A percentile compares a stretch with the other conserved stretches of the same genome.
These are phyloP conservation scores for Tetrapedia diversipes DNA, from an alignment of 2,888 invertebrate species.

Conservation along the genomic window DNA sequence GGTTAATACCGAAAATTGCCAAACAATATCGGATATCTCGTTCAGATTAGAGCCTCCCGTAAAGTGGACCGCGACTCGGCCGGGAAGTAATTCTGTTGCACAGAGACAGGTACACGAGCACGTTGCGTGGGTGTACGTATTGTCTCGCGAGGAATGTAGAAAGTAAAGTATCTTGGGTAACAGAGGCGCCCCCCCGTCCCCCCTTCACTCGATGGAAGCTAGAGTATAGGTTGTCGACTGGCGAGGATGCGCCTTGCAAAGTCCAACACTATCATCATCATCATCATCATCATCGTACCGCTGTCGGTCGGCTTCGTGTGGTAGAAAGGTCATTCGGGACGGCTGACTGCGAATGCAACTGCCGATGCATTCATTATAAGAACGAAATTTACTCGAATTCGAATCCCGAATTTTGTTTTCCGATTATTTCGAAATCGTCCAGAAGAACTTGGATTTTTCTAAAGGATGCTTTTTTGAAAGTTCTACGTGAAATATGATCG, in stretches of 20 bases:
- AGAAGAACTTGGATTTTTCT: no score
- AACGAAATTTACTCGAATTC: constrained; percentile 41
- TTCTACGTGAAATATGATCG: background rate
- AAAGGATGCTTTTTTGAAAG: no score
- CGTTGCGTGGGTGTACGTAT: constrained; percentile 77
- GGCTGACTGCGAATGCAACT: constrained; percentile 30
- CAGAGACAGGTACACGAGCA: constrained; percentile 61
- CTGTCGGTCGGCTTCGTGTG: constrained; percentile 52
- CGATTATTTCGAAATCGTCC: background rate
- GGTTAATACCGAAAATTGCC: background rate
- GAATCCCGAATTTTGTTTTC: constrained; percentile 22
- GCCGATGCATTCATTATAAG: constrained; percentile 31
- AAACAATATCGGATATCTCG: background rate
- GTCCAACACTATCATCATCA: constrained; percentile 64
- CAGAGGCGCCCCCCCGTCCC: constrained; percentile 44
- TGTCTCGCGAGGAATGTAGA: constrained; percentile 81
- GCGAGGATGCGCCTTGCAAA: constrained; percentile 72
- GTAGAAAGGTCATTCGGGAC: constrained; percentile 67
- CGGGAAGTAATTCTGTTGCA: constrained; percentile 49
- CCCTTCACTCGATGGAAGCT: constrained; percentile 44
- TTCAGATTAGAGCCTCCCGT: background rate
- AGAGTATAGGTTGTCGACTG: constrained; percentile 70
- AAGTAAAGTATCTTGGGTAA: constrained; percentile 82
- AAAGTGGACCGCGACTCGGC: constrained; percentile 22
- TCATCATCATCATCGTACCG: constrained; percentile 51